A percentile compares a stretch with the other conserved stretches of the same genome.
These are phyloP conservation scores for Pteruthius melanotis DNA, from an alignment of 2,113 vertebrate genomes.

Conservation along the genomic window DNA sequence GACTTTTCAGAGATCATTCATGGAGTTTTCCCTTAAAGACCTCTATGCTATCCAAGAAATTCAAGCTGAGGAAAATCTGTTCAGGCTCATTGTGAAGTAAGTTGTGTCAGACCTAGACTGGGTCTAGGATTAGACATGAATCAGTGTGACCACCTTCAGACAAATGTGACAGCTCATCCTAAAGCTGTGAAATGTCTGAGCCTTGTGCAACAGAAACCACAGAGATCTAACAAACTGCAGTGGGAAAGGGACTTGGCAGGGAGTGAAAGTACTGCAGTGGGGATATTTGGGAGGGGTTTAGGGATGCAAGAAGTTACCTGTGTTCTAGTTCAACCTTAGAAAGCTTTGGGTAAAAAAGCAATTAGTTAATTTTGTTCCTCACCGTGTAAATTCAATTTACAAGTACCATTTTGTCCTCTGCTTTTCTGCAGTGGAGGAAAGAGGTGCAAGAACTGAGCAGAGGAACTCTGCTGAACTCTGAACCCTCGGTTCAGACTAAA, in stretches of 20 bases:
- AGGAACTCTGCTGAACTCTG: too few species aligned
- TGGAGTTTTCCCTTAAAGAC: conserved; percentile 95
- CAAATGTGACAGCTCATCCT: neutral
- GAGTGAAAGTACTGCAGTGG: neutral
- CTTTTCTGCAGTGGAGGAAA: neutral
- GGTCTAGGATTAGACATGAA: neutral
- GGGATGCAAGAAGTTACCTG: neutral
- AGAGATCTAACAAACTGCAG: neutral
- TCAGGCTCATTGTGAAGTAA: conserved; percentile 86
- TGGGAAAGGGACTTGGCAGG: neutral
- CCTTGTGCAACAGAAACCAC: neutral
- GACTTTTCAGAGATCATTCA: conserved; percentile 67
- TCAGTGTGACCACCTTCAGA: neutral
- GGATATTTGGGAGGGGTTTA: neutral
- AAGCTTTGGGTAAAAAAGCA: neutral
- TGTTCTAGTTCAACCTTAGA: neutral
- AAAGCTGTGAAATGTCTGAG: neutral
- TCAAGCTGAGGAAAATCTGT: conserved; percentile 88
- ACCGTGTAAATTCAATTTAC: neutral
- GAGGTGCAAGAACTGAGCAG: neutral
- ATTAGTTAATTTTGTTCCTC: neutral
- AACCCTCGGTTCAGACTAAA: neutral
- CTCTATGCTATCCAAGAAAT: conserved; percentile 96
- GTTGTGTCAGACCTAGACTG: neutral
- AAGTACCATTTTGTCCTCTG: neutral